Percentiles rank a stretch among this genome's conserved stretches.
phyloP scores from a whole-genome alignment of 2,888 invertebrate genomes.

The Diarsia brunnea region DNA sequence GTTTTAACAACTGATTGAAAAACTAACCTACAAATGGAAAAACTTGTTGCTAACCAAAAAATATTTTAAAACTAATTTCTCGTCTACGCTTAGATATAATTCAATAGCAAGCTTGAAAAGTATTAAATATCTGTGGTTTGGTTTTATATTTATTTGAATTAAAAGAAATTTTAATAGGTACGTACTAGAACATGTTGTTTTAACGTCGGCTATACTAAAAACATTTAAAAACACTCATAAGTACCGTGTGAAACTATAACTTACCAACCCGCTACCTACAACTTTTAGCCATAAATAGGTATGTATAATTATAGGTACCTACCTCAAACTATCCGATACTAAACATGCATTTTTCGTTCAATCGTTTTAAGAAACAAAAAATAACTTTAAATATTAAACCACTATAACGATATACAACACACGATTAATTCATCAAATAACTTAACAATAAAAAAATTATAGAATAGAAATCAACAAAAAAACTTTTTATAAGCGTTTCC shows the following conservation, averaged over 20 bases:
- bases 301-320: too few relatives aligned
- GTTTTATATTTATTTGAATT: neutral
- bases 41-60: neutral
- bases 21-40: neutral
- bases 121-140: too few relatives aligned
- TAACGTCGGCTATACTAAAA: too few relatives aligned
- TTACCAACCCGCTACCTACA: neutral
- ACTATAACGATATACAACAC: neutral
- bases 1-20: constrained; percentile 19
- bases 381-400: neutral
- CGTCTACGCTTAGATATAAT: neutral
- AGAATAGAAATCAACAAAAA: too few relatives aligned
- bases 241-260: neutral
- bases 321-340: neutral
- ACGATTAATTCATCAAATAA: too few relatives aligned
- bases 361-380: neutral
- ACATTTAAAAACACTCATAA: too few relatives aligned
- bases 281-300: neutral
- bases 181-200: too few relatives aligned
- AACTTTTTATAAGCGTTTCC: neutral
- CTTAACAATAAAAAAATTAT: too few relatives aligned
- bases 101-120: neutral
- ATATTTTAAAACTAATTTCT: neutral
- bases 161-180: neutral
- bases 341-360: neutral